Evolutionary conservation across 2,113 vertebrate species (phyloP).

Genomic region (Malurus alboscapulatus): DNA sequence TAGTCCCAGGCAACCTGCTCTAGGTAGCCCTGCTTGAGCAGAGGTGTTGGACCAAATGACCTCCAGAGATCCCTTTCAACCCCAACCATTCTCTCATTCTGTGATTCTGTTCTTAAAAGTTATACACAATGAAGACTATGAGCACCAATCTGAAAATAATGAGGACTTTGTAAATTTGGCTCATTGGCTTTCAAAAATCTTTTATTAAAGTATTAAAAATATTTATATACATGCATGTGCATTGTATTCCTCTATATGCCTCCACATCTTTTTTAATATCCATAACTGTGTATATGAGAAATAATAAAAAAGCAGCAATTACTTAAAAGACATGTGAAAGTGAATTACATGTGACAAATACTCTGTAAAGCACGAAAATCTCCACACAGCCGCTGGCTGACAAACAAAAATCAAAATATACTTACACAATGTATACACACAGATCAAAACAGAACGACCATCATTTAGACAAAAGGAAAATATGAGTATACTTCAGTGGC

Average conservation of each 20-base stretch:
- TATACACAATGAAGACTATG: background rate
- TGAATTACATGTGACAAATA: background rate
- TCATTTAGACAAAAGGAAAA: background rate
- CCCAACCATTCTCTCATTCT: background rate
- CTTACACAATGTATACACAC: background rate
- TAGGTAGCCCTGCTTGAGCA: background rate
- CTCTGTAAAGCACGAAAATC: background rate
- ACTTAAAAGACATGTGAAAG: background rate
- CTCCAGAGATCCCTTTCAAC: background rate
- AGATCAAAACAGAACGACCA: background rate
- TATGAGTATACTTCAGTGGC: background rate
- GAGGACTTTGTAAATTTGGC: background rate
- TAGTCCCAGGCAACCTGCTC: background rate
- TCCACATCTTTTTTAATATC: background rate
- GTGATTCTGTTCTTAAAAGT: background rate
- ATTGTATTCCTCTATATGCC: background rate
- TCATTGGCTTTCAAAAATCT: background rate
- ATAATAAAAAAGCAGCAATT: background rate
- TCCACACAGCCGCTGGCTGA: background rate
- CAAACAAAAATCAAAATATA: background rate
- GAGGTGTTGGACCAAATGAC: background rate
- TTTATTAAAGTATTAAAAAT: background rate
- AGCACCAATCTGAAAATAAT: background rate
- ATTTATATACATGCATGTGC: background rate
- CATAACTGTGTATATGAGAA: background rate